A percentile compares a stretch with the other conserved stretches of the same genome.
Conservation (phyloP, 2,113 vertebrate species). For the Brachyhypopomus occidentalis region DNA sequence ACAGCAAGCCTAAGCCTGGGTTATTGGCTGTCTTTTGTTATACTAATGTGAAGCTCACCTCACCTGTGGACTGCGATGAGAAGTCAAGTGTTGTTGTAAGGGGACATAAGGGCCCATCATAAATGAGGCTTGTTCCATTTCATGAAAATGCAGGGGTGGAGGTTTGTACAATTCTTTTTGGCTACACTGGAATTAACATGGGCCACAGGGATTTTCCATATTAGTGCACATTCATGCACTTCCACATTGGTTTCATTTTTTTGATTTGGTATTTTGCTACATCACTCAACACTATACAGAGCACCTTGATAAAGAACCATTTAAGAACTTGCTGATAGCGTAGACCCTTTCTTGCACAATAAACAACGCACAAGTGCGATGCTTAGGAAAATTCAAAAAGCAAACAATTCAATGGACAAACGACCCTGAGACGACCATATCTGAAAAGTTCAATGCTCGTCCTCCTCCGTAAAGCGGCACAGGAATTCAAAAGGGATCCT, state of each 20-base stretch:
- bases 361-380: background rate
- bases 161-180: slow-evolving; percentile 45
- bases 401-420: too few relatives aligned
- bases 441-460: too few relatives aligned
- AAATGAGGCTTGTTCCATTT: slow-evolving; percentile 64
- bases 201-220: slow-evolving; percentile 61
- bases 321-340: background rate
- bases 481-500: background rate
- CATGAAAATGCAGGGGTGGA: slow-evolving; percentile 70
- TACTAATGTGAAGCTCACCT: slow-evolving; percentile 41
- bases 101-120: slow-evolving; percentile 68
- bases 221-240: slow-evolving; percentile 62
- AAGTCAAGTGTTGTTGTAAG: slow-evolving; percentile 70
- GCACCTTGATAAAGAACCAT: slow-evolving; percentile 1
- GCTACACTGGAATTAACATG: slow-evolving; percentile 63
- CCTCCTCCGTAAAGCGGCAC: background rate
- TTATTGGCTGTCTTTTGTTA: slow-evolving; percentile 21
- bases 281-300: slow-evolving; percentile 50
- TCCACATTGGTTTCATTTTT: slow-evolving; percentile 44
- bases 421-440: too few relatives aligned
- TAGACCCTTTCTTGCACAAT: background rate
- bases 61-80: slow-evolving; percentile 29
- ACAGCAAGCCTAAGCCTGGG: background rate
- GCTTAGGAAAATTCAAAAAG: too few relatives aligned
- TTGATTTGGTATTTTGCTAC: slow-evolving; percentile 26